Evolutionary conservation across 2,113 vertebrate genomes (phyloP), one percentile per base, ranked within the genome.

Genomic region (Delphinus delphis): DNA sequence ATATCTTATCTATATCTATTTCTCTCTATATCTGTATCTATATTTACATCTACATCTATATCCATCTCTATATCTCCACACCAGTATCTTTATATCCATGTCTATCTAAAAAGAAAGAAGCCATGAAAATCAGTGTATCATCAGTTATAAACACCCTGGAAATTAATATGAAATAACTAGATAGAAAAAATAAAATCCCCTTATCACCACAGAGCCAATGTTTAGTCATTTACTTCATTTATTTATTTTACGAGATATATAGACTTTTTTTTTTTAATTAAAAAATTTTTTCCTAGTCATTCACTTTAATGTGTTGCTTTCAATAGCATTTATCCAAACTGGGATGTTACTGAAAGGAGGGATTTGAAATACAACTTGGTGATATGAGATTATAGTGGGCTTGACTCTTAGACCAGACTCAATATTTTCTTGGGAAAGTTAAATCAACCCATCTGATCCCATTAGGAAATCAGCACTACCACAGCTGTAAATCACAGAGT

Each of bases 351-450:
- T 58, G 44, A 80, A 93, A 73, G 33, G 73, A 68, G 79, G 23
- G 8, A 28, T 76, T 92, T 92, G 58, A 91, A 70, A 89, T 89
- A 65, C 14, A 83, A 20, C 55, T 91, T 95, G 20, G 31, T 62
- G n/a, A 84, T 90, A 17, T 0, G 31, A 58, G 74, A 85, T 44
- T 76, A 31, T 62, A 60, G 25, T n/a, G 33, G 13, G 12, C 36
- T 94, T 88, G 36, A 28, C 60, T 96, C n/a, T 93, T 73, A 89
- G 50, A 81, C 95, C 26, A 71, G 73, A 92, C 7, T 81, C n/a
- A 47, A 3, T 50, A 60, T 60, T 96, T 94, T 89, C 44, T 68
- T 62, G 55, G 36, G 55, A 90, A 92, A 74, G 5, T 94, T 81
- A 88, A 73, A 80, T 14, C n/a, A 50, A 82, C 25, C n/a, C 38